Conservation (phyloP, 1,140 invertebrate genomes). For the Aphidius ervi region DNA sequence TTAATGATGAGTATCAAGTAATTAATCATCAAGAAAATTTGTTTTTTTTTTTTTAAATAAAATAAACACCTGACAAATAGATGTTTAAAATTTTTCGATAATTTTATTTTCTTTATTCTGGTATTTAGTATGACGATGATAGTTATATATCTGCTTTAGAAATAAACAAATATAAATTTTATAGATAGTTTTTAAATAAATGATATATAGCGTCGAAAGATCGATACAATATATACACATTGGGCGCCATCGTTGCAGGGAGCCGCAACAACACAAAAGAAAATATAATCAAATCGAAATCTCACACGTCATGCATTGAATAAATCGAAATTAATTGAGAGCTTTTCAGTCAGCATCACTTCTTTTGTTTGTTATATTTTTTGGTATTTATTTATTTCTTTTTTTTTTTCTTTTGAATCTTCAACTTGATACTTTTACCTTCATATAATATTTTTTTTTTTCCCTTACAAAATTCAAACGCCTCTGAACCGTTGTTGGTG, state of each 20-base stretch:
- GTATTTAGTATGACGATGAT: too few species aligned
- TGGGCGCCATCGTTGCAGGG: constrained; percentile 14
- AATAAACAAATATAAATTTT: too few species aligned
- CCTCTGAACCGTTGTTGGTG: constrained; percentile 2
- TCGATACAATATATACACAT: constrained; percentile 3
- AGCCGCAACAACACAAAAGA: constrained; percentile 30
- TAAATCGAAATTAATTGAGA: constrained; percentile 53
- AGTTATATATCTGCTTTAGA: too few species aligned
- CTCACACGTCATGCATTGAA: constrained; percentile 45
- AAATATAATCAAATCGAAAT: constrained; percentile 48
- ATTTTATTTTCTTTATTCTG: too few species aligned
- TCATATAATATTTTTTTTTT: neutral
- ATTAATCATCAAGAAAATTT: too few species aligned
- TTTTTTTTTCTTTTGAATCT: constrained; percentile 14
- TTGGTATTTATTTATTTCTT: constrained; percentile 19
- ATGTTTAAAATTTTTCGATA: too few species aligned
- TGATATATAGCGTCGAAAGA: neutral
- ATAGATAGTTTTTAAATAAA: too few species aligned
- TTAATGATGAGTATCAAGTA: too few species aligned
- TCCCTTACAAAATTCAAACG: constrained; percentile 3
- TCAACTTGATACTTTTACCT: neutral
- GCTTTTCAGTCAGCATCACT: constrained; percentile 34
- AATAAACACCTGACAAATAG: too few species aligned
- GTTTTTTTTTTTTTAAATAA: too few species aligned
- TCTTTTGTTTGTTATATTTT: constrained; percentile 27